Percentiles rank a stretch among this genome's conserved stretches.
phyloP scores from a whole-genome alignment of 2,113 vertebrate species.

The Lontra canadensis region DNA sequence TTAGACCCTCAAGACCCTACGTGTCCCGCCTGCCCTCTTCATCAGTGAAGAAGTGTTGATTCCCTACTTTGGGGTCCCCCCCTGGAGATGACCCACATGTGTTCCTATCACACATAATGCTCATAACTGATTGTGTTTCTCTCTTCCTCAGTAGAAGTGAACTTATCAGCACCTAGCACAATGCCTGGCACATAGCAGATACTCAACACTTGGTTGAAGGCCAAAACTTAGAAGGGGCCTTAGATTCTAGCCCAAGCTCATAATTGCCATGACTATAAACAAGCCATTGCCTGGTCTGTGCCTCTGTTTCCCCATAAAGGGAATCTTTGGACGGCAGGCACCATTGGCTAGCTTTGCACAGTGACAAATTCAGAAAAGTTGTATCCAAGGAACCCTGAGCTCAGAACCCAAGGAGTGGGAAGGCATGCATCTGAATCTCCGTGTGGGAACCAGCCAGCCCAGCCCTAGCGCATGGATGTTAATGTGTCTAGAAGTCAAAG shows the following conservation, averaged over 20 bases:
- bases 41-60: neutral
- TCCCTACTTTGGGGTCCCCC: neutral
- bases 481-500: neutral
- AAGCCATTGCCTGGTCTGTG: neutral
- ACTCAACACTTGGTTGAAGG: neutral
- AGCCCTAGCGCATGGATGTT: too few relatives aligned
- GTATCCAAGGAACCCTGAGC: neutral
- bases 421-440: neutral
- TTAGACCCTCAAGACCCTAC: neutral
- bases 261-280: neutral
- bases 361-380: neutral
- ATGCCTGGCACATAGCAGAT: neutral
- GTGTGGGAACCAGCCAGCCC: neutral
- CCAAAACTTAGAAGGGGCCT: neutral
- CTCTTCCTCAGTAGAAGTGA: neutral
- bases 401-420: neutral
- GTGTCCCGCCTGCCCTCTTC: neutral
- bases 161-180: neutral
- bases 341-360: neutral
- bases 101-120: neutral
- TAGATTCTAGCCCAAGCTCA: neutral
- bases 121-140: neutral
- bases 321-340: neutral
- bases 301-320: neutral
- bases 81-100: neutral